Percentiles rank a stretch among this genome's conserved stretches.
These are phyloP conservation scores for Octonoba sinensis DNA, from an alignment of 2,888 invertebrate genomes.

Conservation along the genomic window DNA sequence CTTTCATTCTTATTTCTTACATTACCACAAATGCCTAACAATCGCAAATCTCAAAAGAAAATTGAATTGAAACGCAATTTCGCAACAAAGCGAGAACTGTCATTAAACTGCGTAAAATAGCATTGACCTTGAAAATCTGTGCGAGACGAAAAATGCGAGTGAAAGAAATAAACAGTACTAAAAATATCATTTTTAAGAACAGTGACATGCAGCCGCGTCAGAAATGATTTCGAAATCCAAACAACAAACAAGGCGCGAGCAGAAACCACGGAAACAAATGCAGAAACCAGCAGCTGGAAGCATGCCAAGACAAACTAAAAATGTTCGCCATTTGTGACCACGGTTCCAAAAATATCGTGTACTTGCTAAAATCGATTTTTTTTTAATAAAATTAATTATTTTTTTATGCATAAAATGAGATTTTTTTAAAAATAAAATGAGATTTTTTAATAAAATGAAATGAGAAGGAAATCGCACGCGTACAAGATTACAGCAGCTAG, in stretches of 20 bases:
- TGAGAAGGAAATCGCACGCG: too few relatives aligned
- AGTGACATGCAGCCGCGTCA: constrained; percentile 15
- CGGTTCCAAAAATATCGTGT: background rate
- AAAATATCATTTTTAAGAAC: constrained; percentile 29
- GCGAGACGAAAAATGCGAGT: background rate
- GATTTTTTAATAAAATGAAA: too few relatives aligned
- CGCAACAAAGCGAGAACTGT: too few relatives aligned
- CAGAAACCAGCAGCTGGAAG: constrained; percentile 18
- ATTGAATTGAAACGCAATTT: too few relatives aligned
- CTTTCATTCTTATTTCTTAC: too few relatives aligned
- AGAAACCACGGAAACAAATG: constrained; percentile 13
- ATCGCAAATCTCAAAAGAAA: too few relatives aligned
- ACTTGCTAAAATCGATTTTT: background rate
- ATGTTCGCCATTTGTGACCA: constrained; percentile 28
- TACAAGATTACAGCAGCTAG: too few relatives aligned
- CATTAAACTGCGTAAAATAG: background rate
- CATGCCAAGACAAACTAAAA: constrained; percentile 1
- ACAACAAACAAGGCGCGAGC: constrained; percentile 30
- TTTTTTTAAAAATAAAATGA: too few relatives aligned
- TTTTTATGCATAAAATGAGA: too few relatives aligned
- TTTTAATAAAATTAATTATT: too few relatives aligned
- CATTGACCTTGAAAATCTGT: constrained; percentile 44
- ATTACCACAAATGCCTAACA: too few relatives aligned
- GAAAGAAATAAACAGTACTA: background rate
- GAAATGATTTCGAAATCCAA: constrained; percentile 50